Evolutionary conservation across 2,888 invertebrate species (phyloP).

Genomic region (Chironomus tentans): DNA sequence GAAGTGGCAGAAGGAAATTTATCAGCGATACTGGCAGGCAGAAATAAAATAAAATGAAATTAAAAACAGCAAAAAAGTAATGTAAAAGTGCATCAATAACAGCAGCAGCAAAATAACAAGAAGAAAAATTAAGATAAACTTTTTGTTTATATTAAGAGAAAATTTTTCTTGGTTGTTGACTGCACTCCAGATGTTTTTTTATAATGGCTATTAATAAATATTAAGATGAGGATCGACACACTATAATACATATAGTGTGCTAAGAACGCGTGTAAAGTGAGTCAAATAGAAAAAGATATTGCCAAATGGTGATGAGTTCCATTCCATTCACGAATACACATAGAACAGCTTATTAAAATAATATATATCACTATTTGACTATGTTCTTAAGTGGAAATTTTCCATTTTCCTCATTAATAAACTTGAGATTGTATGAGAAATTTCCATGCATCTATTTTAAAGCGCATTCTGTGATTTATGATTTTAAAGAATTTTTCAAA

Average conservation of each 20-base stretch:
- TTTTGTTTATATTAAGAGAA: neutral
- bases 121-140: neutral
- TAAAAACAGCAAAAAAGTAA: neutral
- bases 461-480: too few species aligned
- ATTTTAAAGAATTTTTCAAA: too few species aligned
- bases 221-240: neutral
- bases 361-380: neutral
- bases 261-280: neutral
- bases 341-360: neutral
- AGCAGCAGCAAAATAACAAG: neutral
- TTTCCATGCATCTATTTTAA: too few species aligned
- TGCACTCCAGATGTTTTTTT: constrained; percentile 27
- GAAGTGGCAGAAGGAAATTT: neutral
- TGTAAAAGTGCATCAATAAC: neutral
- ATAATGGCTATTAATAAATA: constrained; percentile 27
- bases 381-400: neutral
- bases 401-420: neutral
- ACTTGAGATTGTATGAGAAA: too few species aligned
- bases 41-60: neutral
- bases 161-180: neutral
- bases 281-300: neutral
- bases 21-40: neutral
- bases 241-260: neutral
- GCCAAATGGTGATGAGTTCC: neutral
- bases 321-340: neutral